phyloP scores from a whole-genome alignment of 2,797 vertebrate genomes.

The Holocentrus rufus region DNA sequence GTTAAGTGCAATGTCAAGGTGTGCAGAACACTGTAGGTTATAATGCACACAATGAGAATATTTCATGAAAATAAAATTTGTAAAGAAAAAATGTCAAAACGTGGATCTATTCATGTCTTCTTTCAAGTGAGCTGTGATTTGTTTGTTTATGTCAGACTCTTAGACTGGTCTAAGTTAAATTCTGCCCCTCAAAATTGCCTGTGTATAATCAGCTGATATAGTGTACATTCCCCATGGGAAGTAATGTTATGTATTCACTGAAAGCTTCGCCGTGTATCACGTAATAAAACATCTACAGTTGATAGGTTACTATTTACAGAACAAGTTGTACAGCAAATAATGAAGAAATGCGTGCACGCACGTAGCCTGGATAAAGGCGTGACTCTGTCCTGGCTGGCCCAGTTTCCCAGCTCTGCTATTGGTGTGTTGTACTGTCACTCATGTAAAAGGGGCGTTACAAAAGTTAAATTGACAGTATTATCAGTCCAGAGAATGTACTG shows the following conservation, averaged over 20 bases:
- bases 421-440: constrained; percentile 25
- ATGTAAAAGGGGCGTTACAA: not conserved
- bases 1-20: constrained; percentile 10
- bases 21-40: constrained; percentile 34
- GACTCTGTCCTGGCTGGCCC: constrained; percentile 20
- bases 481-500: constrained; percentile 54
- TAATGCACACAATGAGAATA: constrained; percentile 27
- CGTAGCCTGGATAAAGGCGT: constrained; percentile 48
- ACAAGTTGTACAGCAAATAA: constrained; percentile 32
- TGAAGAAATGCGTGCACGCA: constrained; percentile 20
- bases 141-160: not conserved
- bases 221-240: no score
- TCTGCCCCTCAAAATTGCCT: no score
- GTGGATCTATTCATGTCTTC: not conserved
- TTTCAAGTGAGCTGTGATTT: not conserved
- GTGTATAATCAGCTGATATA: no score
- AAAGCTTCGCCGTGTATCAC: not conserved
- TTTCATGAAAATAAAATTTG: constrained; percentile 54
- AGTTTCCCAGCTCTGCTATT: constrained; percentile 51
- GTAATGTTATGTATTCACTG: not conserved
- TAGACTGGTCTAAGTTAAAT: no score
- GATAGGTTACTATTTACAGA: constrained; percentile 23
- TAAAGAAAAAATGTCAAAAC: constrained; percentile 46
- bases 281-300: not conserved
- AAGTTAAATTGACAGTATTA: not conserved